Evolutionary conservation across 2,888 invertebrate species (phyloP).

Genomic region (Nomada goodeniana): DNA sequence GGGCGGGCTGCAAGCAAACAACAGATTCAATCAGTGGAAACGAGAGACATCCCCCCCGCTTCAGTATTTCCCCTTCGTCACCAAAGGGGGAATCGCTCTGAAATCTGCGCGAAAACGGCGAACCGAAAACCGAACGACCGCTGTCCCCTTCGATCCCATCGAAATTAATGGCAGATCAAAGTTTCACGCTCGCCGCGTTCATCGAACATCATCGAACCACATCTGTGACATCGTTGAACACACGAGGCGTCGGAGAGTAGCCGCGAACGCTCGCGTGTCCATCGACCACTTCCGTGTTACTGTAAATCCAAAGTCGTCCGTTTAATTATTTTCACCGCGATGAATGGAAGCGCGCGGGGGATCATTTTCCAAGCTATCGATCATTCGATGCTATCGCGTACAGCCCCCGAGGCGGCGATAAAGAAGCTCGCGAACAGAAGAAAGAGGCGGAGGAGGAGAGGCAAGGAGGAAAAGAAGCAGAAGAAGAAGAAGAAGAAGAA

Average conservation of each 20-base stretch:
- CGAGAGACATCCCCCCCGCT: not conserved
- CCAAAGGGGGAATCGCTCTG: too few species aligned
- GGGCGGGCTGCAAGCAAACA: constrained; percentile 85
- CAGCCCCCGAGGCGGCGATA: constrained; percentile 52
- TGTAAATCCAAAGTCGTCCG: constrained; percentile 67
- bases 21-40: not conserved
- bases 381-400: constrained; percentile 59
- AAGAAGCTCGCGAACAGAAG: constrained; percentile 36
- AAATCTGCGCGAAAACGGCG: not conserved
- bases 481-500: constrained; percentile 19
- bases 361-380: constrained; percentile 65
- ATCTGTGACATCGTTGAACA: constrained; percentile 54
- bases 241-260: constrained; percentile 39
- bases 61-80: too few species aligned
- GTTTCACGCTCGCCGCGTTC: constrained; percentile 42
- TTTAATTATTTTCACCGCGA: constrained; percentile 67
- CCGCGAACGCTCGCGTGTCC: constrained; percentile 46
- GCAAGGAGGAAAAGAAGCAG: constrained; percentile 1
- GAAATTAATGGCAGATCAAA: constrained; percentile 47
- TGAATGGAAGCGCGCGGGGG: constrained; percentile 60
- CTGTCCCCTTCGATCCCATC: not conserved
- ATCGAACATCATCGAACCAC: constrained; percentile 34
- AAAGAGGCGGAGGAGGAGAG: not conserved
- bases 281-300: constrained; percentile 69
- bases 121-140: not conserved